Evolutionary conservation across 64 coral and sea anemone species (phyloP).

Genomic region (Dendronephthya gigantea): DNA sequence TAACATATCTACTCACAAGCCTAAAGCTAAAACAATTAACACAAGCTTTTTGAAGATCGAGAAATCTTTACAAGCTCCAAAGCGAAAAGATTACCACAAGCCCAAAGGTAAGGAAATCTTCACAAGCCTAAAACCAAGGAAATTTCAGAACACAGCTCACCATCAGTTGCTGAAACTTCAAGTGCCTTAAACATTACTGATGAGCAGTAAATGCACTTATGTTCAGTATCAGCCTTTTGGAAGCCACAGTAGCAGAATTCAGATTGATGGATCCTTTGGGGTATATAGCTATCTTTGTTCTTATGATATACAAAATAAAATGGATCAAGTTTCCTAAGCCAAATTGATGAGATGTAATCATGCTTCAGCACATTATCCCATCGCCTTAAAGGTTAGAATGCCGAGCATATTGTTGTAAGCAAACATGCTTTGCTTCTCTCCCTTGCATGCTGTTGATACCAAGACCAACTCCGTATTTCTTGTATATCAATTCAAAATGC

Average conservation of each 20-base stretch:
- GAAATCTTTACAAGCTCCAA: neutral
- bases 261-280: neutral
- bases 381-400: neutral
- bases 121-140: neutral
- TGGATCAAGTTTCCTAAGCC: slow-evolving; percentile 23
- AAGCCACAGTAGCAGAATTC: neutral
- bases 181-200: neutral
- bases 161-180: neutral
- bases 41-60: too few species aligned
- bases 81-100: neutral
- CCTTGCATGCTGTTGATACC: slow-evolving; percentile 44
- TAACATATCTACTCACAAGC: too few species aligned
- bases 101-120: neutral
- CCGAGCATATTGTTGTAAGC: slow-evolving; percentile 32
- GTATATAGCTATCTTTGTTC: neutral
- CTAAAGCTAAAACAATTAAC: too few species aligned
- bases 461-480: slow-evolving; percentile 16
- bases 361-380: slow-evolving; percentile 40
- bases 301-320: neutral
- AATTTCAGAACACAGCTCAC: neutral
- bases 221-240: neutral
- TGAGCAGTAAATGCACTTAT: neutral
- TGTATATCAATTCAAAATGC: neutral
- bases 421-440: slow-evolving; percentile 34
- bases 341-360: slow-evolving; percentile 24